Conservation (phyloP, 2,797 vertebrate species). For the Catamblyrhynchus diadema region DNA sequence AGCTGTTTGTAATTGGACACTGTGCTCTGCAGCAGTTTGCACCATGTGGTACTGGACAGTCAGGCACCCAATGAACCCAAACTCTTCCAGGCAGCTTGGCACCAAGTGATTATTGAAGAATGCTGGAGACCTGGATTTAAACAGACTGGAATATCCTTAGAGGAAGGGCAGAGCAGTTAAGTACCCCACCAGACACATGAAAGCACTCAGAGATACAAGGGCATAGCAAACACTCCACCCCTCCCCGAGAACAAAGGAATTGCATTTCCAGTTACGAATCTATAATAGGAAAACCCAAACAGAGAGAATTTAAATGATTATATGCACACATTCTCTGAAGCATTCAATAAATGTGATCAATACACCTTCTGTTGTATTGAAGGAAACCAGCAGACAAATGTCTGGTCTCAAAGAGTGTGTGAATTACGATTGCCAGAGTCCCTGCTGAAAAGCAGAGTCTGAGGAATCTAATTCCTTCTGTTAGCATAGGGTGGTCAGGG, state of each 20-base stretch:
- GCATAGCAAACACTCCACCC: not conserved
- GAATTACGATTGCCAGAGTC: not conserved
- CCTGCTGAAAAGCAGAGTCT: not conserved
- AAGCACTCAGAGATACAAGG: not conserved
- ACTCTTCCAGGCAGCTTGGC: constrained; percentile 17
- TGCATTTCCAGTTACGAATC: not conserved
- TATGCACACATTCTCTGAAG: not conserved
- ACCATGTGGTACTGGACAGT: not conserved
- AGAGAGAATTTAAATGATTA: not conserved
- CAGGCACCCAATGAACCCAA: not conserved
- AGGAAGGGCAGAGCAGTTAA: not conserved
- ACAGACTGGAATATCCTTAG: not conserved
- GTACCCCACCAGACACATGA: not conserved
- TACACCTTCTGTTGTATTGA: not conserved
- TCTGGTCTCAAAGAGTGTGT: not conserved
- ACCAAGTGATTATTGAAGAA: constrained; percentile 47
- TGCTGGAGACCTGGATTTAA: constrained; percentile 14
- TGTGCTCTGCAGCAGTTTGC: not conserved
- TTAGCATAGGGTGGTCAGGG: not conserved
- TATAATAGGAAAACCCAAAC: not conserved
- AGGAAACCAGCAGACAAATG: not conserved
- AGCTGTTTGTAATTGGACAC: not conserved
- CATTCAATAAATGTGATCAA: not conserved
- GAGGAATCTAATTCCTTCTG: not conserved
- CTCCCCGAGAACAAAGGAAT: not conserved